Conservation (phyloP, 2,113 vertebrate species). For the Sapajus apella region DNA sequence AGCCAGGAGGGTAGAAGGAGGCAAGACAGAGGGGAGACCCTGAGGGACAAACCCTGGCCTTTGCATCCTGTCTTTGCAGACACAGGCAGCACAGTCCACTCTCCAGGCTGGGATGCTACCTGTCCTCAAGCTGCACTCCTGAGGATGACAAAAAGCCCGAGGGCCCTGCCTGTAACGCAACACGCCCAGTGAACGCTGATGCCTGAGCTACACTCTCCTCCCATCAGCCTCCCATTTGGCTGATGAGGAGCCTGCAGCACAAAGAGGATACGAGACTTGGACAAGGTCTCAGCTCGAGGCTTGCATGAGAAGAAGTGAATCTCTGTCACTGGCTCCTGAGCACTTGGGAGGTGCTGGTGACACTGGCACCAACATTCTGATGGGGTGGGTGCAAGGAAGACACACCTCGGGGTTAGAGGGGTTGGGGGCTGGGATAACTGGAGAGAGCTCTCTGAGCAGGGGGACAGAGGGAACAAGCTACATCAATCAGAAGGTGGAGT, state of each 20-base stretch:
- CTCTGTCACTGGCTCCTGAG: background rate
- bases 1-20: background rate
- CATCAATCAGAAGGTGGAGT: background rate
- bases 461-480: background rate
- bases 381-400: background rate
- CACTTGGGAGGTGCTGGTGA: background rate
- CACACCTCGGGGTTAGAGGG: background rate
- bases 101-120: rapidly evolving
- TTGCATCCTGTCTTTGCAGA: background rate
- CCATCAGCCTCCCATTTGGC: background rate
- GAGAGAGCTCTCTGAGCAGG: background rate
- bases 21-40: no score
- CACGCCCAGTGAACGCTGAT: background rate
- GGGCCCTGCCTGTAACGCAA: background rate
- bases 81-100: background rate
- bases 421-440: no score
- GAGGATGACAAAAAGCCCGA: background rate
- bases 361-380: background rate
- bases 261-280: background rate
- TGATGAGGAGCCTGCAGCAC: background rate
- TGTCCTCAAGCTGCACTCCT: rapidly evolving
- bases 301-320: background rate
- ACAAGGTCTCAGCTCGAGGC: background rate
- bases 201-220: no score
- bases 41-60: background rate